A percentile compares a stretch with the other conserved stretches of the same genome.
Evolutionary conservation across 1,140 invertebrate genomes (phyloP).

Genomic region (Ctenoplectra terminalis): DNA sequence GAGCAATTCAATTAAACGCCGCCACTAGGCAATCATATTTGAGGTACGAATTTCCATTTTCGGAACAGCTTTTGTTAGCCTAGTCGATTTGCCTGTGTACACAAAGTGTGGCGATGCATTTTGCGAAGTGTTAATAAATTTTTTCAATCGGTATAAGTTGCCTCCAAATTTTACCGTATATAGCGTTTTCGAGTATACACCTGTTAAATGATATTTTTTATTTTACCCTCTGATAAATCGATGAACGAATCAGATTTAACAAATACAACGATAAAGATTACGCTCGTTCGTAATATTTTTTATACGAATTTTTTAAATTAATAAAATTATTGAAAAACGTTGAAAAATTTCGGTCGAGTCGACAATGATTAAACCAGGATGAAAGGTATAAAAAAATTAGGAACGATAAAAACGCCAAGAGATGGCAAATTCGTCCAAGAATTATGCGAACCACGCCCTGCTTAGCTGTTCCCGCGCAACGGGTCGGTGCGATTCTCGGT

Average conservation of each 20-base stretch:
- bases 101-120: background rate
- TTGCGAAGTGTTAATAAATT: background rate
- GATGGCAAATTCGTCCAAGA: conserved; percentile 22
- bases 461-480: conserved; percentile 37
- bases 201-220: background rate
- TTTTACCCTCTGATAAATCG: background rate
- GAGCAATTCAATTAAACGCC: conserved; percentile 50
- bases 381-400: no score
- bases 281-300: no score
- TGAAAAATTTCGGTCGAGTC: no score
- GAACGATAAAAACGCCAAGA: background rate
- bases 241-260: background rate
- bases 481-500: conserved; percentile 12
- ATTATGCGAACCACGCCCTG: conserved; percentile 53
- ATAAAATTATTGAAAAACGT: background rate
- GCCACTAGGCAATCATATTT: conserved; percentile 30
- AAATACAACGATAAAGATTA: background rate
- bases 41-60: conserved; percentile 58
- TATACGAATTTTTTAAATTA: background rate
- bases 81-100: conserved; percentile 23
- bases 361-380: no score
- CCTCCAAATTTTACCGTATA: no score
- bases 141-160: background rate
- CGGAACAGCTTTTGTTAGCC: conserved; percentile 8
- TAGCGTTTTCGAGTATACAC: rapidly evolving